A percentile compares a stretch with the other conserved stretches of the same genome.
These are phyloP conservation scores for Drosophila nikananu DNA, from an alignment of 1,140 invertebrate genomes.

Conservation along the genomic window DNA sequence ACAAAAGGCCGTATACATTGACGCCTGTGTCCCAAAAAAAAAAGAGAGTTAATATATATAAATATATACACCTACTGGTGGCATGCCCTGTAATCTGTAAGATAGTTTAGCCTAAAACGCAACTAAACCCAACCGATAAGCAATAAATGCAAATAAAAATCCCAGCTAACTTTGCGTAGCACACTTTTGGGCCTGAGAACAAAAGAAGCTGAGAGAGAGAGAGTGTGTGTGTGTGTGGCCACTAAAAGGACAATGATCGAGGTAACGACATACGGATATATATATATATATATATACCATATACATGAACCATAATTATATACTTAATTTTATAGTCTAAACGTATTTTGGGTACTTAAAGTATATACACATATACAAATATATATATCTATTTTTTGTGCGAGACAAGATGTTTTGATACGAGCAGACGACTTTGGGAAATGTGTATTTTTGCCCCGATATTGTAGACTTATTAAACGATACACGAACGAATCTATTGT, in stretches of 20 bases:
- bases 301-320: conserved; percentile 18
- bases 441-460: conserved; percentile 35
- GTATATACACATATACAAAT: background rate
- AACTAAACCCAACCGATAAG: conserved; percentile 48
- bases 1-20: background rate
- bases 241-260: background rate
- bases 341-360: conserved; percentile 41
- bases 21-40: background rate
- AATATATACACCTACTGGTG: background rate
- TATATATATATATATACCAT: conserved; percentile 7
- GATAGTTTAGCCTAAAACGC: conserved; percentile 25
- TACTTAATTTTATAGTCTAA: conserved; percentile 7
- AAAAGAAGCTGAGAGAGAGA: background rate
- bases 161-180: conserved; percentile 19
- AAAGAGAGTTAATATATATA: background rate
- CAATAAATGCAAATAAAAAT: conserved; percentile 35
- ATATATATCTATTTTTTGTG: conserved; percentile 9
- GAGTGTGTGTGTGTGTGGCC: background rate
- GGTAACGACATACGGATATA: conserved; percentile 20
- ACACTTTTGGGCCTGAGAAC: conserved; percentile 24
- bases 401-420: conserved; percentile 29
- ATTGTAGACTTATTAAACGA: conserved; percentile 31
- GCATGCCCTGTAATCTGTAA: conserved; percentile 7
- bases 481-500: conserved; percentile 12
- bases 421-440: conserved; percentile 26